A percentile compares a stretch with the other conserved stretches of the same genome.
Evolutionary conservation across 2,797 vertebrate species (phyloP).

Genomic region (Thripadectes ignobilis): DNA sequence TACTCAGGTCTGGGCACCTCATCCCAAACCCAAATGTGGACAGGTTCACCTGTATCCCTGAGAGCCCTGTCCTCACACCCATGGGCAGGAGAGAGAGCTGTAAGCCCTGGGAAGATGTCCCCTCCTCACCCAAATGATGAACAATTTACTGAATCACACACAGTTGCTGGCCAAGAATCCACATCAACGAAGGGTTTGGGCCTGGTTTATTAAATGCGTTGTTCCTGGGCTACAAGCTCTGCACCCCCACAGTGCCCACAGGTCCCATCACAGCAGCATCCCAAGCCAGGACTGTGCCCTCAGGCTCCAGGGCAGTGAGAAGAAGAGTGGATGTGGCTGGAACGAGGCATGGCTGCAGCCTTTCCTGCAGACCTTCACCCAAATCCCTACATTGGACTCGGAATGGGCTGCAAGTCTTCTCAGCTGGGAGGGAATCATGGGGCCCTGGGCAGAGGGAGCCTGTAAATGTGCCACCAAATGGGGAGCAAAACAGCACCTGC

Average conservation of each 20-base stretch:
- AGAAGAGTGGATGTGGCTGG: neutral
- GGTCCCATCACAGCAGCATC: neutral
- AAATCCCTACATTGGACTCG: neutral
- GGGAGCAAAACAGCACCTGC: neutral
- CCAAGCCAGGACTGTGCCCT: accelerated
- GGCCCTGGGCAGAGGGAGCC: neutral
- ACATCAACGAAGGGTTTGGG: neutral
- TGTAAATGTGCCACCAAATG: accelerated
- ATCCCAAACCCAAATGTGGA: neutral
- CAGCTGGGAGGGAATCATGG: accelerated
- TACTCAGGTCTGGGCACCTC: neutral
- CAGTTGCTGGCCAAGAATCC: neutral
- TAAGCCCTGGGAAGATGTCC: neutral
- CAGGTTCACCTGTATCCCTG: neutral
- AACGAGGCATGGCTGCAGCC: accelerated
- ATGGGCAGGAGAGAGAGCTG: neutral
- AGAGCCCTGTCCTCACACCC: neutral
- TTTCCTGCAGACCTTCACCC: neutral
- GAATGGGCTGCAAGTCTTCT: neutral
- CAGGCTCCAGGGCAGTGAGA: neutral
- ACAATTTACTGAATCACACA: neutral
- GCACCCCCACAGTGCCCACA: accelerated
- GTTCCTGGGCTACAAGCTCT: neutral
- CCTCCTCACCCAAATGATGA: neutral
- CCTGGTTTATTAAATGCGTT: neutral